Conservation (phyloP, 2,113 vertebrate genomes). For the Heterotis niloticus region DNA sequence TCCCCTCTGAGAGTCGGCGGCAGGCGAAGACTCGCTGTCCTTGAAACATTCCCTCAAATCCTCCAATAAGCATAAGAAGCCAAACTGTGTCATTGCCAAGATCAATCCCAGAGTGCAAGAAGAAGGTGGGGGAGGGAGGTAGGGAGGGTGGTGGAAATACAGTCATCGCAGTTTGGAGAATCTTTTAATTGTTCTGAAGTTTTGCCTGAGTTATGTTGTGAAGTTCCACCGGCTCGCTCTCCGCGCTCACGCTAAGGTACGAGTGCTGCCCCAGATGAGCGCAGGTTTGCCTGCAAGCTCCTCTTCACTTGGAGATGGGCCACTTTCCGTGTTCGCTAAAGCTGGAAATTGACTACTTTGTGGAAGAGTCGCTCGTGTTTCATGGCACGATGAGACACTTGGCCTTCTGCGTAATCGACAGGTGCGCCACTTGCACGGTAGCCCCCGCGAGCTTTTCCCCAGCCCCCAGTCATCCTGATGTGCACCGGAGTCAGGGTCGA, state of each 20-base stretch:
- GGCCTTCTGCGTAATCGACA: background rate
- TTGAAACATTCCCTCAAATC: slow-evolving; percentile 32
- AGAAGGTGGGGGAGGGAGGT: background rate
- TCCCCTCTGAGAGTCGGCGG: slow-evolving; percentile 37
- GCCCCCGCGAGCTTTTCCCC: background rate
- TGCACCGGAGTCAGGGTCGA: no score
- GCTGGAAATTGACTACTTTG: background rate
- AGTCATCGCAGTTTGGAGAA: background rate
- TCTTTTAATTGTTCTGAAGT: slow-evolving; percentile 30
- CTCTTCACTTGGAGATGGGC: background rate
- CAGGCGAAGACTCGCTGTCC: slow-evolving; percentile 23
- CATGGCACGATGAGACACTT: background rate
- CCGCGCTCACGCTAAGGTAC: background rate
- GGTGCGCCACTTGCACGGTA: background rate
- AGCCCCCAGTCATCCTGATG: background rate
- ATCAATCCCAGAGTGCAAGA: slow-evolving; percentile 39
- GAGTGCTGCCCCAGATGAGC: background rate
- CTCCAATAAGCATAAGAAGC: slow-evolving; percentile 46
- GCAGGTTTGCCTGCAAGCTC: background rate
- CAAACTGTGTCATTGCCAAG: slow-evolving; percentile 48
- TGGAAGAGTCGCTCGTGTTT: slow-evolving; percentile 1
- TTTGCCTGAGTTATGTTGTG: slow-evolving; percentile 15
- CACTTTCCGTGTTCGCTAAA: background rate
- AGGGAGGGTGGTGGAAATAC: slow-evolving; percentile 12
- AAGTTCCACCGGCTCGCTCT: slow-evolving; percentile 4